phyloP scores from a whole-genome alignment of 2,888 invertebrate species.

The Eueremaeus valkanovi region DNA sequence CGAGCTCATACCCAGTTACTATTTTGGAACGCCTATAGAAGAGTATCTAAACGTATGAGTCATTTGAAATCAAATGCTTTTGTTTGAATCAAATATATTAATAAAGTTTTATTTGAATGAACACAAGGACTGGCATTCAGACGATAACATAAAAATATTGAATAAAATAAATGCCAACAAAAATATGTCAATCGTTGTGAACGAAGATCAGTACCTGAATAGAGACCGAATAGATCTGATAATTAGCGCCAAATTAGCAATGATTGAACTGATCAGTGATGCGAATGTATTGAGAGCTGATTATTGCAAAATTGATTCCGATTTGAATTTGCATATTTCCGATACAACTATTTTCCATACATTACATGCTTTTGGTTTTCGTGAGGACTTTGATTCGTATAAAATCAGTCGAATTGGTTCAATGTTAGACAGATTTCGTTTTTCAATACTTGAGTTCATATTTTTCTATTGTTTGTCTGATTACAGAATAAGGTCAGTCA shows the following conservation, averaged over 20 bases:
- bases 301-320: background rate
- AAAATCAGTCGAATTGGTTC: background rate
- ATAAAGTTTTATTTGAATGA: background rate
- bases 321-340: background rate
- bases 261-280: background rate
- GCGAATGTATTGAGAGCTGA: background rate
- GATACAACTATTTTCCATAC: background rate
- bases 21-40: constrained; percentile 4
- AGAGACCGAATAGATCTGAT: background rate
- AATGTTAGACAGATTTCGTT: background rate
- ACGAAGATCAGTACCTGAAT: background rate
- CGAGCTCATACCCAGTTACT: background rate
- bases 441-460: too few species aligned
- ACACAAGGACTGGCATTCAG: background rate
- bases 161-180: background rate
- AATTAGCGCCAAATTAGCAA: background rate
- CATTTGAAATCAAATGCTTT: too few species aligned
- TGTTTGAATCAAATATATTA: too few species aligned
- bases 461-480: too few species aligned
- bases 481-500: too few species aligned
- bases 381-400: background rate
- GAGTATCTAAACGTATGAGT: background rate
- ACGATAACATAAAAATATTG: background rate
- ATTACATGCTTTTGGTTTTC: background rate
- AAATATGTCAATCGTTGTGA: background rate